phyloP scores from a whole-genome alignment of 2,888 invertebrate species.

The Philonicus albiceps region DNA sequence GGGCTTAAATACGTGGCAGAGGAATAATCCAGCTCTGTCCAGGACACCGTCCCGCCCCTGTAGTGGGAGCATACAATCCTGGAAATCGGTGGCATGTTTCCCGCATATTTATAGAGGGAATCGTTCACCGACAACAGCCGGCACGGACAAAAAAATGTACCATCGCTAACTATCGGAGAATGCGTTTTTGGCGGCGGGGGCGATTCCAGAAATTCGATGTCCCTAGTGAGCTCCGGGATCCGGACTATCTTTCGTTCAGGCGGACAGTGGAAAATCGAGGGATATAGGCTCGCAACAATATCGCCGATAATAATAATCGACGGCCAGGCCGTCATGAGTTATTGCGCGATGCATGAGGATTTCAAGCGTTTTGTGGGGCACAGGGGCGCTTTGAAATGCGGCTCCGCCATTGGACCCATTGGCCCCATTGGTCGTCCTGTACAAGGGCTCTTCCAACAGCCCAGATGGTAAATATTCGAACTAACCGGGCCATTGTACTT shows the following conservation, averaged over 20 bases:
- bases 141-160: not conserved
- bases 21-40: not conserved
- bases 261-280: not conserved
- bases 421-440: not conserved
- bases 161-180: not conserved
- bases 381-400: not conserved
- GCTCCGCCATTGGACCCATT: not conserved
- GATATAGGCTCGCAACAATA: not conserved
- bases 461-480: not conserved
- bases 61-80: not conserved
- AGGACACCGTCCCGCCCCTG: not conserved
- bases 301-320: not conserved
- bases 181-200: not conserved
- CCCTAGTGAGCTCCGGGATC: not conserved
- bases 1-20: conserved; percentile 1
- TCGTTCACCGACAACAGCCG: not conserved
- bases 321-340: not conserved
- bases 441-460: not conserved
- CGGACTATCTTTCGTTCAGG: not conserved
- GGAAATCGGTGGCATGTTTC: not conserved
- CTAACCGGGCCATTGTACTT: not conserved
- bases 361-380: not conserved
- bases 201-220: not conserved
- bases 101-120: not conserved
- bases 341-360: not conserved